phyloP scores from a whole-genome alignment of 2,888 invertebrate genomes.

The Opisthograptis luteolata region DNA sequence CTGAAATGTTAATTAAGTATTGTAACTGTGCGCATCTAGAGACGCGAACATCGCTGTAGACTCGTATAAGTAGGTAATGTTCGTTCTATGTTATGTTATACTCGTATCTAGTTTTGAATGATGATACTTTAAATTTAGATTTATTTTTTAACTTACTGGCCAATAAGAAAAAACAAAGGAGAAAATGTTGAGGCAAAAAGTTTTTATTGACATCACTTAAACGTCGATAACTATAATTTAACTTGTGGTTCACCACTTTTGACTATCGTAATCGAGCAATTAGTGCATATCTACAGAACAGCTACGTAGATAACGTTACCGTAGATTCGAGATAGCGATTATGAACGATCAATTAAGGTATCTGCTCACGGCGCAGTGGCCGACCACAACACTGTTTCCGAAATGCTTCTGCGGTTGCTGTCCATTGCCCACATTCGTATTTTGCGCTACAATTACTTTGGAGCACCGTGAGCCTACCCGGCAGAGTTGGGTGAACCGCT shows the following conservation, averaged over 20 bases:
- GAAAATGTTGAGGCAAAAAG: too few species aligned
- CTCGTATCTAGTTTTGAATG: too few species aligned
- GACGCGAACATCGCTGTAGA: not conserved
- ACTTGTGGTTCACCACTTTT: conserved; percentile 35
- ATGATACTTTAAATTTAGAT: too few species aligned
- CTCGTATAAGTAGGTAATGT: too few species aligned
- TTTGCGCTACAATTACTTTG: conserved; percentile 57
- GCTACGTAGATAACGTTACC: conserved; percentile 50
- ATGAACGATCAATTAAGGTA: conserved; percentile 66
- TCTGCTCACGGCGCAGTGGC: conserved; percentile 47
- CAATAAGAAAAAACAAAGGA: too few species aligned
- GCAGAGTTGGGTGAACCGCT: conserved; percentile 47
- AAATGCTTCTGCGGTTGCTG: conserved; percentile 68
- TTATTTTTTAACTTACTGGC: too few species aligned
- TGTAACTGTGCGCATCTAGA: not conserved
- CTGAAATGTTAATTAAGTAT: conserved; percentile 1
- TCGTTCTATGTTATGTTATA: too few species aligned
- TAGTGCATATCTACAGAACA: conserved; percentile 53
- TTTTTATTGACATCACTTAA: not conserved
- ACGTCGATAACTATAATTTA: conserved; percentile 15
- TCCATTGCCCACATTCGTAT: conserved; percentile 62
- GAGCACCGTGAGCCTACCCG: conserved; percentile 51
- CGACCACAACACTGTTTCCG: conserved; percentile 68
- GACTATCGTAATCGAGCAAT: conserved; percentile 48
- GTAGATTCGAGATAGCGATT: conserved; percentile 47